phyloP scores from a whole-genome alignment of 2,797 vertebrate genomes.

The Dicrostonyx torquatus region DNA sequence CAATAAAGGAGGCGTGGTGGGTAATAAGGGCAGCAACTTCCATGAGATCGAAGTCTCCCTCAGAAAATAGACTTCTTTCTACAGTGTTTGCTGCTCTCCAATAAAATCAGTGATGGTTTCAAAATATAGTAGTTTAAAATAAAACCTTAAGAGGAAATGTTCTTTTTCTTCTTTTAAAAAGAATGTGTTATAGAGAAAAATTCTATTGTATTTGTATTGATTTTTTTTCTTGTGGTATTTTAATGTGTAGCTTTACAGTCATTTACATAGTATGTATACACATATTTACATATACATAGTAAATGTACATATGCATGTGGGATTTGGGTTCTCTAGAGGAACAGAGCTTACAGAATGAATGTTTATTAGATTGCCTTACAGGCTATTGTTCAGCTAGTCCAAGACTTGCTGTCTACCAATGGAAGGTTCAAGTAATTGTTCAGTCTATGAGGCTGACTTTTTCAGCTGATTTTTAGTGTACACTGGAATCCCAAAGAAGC shows the following conservation, averaged over 20 bases:
- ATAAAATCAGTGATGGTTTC: slow-evolving; percentile 7
- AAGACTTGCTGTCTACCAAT: background rate
- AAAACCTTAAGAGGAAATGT: background rate
- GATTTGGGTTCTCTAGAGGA: background rate
- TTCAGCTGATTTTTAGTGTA: background rate
- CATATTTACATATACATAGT: background rate
- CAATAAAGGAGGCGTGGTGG: background rate
- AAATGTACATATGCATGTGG: background rate
- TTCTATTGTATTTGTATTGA: background rate
- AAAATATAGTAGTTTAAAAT: background rate
- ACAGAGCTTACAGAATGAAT: background rate
- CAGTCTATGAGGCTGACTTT: no score
- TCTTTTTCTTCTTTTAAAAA: background rate
- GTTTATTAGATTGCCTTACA: background rate
- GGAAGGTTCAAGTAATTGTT: no score
- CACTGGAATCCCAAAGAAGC: background rate
- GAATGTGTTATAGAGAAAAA: background rate
- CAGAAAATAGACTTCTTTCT: slow-evolving; percentile 18
- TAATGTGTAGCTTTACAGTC: background rate
- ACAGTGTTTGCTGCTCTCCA: background rate
- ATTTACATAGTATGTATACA: slow-evolving; percentile 39
- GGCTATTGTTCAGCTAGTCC: background rate
- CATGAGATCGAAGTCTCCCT: background rate
- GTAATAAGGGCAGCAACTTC: slow-evolving; percentile 10
- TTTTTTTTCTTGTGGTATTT: background rate